A percentile compares a stretch with the other conserved stretches of the same genome.
phyloP scores from a whole-genome alignment of 2,797 vertebrate species.

The Hypotaenidia philippensis region DNA sequence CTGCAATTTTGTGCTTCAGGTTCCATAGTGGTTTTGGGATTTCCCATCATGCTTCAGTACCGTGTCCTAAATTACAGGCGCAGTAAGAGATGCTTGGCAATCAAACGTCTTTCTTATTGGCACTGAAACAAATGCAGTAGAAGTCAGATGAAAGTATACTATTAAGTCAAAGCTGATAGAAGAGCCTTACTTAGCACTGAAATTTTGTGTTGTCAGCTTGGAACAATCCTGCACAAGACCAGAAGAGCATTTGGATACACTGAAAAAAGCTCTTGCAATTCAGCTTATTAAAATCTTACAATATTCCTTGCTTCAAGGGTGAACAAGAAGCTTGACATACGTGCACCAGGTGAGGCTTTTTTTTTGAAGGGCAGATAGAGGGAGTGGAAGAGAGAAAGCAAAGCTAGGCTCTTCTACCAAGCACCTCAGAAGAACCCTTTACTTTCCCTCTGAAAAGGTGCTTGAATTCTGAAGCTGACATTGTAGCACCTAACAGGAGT shows the following conservation, averaged over 20 bases:
- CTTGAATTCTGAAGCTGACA: not conserved
- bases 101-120: not conserved
- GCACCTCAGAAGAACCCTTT: not conserved
- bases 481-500: not conserved
- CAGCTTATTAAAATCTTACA: not conserved
- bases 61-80: not conserved
- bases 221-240: not conserved
- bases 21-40: rapidly evolving
- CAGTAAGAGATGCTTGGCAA: not conserved
- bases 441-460: not conserved
- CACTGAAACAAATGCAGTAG: not conserved
- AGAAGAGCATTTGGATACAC: not conserved
- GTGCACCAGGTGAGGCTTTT: rapidly evolving
- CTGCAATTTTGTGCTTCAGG: not conserved
- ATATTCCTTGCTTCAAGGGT: not conserved
- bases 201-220: not conserved
- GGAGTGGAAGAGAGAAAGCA: not conserved
- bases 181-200: not conserved
- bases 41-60: not conserved
- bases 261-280: not conserved
- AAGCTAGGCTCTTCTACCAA: not conserved
- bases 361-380: not conserved
- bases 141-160: not conserved
- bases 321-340: not conserved
- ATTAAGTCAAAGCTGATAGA: not conserved